Percentiles rank a stretch among this genome's conserved stretches.
Conservation (phyloP, 2,888 invertebrate genomes). For the Pollenia amentaria region DNA sequence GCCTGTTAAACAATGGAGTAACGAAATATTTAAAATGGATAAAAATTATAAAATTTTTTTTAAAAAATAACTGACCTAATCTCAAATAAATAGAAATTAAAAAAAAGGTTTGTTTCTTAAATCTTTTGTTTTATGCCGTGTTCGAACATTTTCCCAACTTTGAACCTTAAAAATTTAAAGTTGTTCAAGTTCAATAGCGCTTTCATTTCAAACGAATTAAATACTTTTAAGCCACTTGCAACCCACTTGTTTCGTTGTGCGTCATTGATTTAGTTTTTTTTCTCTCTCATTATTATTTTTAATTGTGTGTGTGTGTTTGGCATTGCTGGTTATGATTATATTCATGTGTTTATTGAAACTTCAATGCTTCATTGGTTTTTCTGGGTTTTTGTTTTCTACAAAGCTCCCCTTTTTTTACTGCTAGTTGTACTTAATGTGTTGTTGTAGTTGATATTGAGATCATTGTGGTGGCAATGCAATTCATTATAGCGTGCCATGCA, state of each 20-base stretch:
- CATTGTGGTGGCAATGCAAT: conserved; percentile 73
- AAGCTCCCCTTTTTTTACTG: conserved; percentile 43
- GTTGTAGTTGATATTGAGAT: conserved; percentile 67
- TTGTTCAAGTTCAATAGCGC: neutral
- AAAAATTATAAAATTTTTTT: too few relatives aligned
- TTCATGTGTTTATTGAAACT: conserved; percentile 56
- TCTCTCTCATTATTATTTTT: neutral
- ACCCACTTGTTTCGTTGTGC: conserved; percentile 69
- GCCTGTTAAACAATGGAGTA: too few relatives aligned
- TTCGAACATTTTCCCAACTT: neutral
- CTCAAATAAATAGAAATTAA: too few relatives aligned
- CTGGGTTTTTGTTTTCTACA: conserved; percentile 29
- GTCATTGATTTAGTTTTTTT: conserved; percentile 58
- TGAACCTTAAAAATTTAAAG: conserved; percentile 4
- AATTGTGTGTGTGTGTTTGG: conserved; percentile 6
- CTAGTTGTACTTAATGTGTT: conserved; percentile 16
- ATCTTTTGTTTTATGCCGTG: neutral
- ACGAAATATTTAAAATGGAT: too few relatives aligned
- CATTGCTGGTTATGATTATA: conserved; percentile 36
- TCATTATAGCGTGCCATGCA: conserved; percentile 72
- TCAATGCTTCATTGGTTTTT: conserved; percentile 68
- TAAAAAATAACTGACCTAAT: too few relatives aligned
- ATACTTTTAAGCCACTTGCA: conserved; percentile 36
- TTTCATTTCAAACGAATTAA: conserved; percentile 5
- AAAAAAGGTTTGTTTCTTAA: neutral